These are phyloP conservation scores for Clinocottus analis DNA, from an alignment of 2,113 vertebrate species.

Conservation along the genomic window DNA sequence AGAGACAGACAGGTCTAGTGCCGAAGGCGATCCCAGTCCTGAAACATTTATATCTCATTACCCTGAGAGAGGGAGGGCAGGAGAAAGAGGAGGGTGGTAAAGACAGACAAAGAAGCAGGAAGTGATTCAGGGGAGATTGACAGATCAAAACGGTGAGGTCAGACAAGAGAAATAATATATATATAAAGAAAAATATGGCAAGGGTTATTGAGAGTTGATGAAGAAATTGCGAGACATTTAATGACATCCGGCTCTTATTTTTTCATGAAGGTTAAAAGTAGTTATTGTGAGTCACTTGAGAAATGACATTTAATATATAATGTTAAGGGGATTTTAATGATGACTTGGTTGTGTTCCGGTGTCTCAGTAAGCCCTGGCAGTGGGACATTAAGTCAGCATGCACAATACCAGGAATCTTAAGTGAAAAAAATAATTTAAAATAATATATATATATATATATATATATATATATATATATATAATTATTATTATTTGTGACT, in stretches of 20 bases:
- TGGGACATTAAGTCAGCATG: not conserved
- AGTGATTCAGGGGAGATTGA: not conserved
- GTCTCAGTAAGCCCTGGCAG: not conserved
- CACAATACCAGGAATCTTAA: not conserved
- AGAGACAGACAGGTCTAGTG: slow-evolving; percentile 63
- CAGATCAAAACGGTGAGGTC: not conserved
- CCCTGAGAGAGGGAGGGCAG: slow-evolving; percentile 38
- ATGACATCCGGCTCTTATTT: not conserved
- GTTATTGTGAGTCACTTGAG: slow-evolving; percentile 6
- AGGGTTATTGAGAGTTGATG: not conserved
- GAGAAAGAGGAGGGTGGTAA: not conserved
- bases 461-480: no score
- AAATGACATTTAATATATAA: slow-evolving; percentile 3
- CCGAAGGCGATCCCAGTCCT: slow-evolving; percentile 62
- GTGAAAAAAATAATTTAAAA: no score
- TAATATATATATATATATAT: no score
- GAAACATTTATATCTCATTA: slow-evolving; percentile 79
- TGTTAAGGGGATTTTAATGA: not conserved
- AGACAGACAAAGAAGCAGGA: not conserved
- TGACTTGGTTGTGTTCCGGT: not conserved
- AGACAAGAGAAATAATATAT: not conserved
- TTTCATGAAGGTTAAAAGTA: not conserved
- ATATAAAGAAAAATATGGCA: not conserved
- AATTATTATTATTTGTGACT: no score
- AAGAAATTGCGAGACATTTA: slow-evolving; percentile 2